Conservation (phyloP, 1,140 invertebrate genomes). For the Bombyx mandarina region DNA sequence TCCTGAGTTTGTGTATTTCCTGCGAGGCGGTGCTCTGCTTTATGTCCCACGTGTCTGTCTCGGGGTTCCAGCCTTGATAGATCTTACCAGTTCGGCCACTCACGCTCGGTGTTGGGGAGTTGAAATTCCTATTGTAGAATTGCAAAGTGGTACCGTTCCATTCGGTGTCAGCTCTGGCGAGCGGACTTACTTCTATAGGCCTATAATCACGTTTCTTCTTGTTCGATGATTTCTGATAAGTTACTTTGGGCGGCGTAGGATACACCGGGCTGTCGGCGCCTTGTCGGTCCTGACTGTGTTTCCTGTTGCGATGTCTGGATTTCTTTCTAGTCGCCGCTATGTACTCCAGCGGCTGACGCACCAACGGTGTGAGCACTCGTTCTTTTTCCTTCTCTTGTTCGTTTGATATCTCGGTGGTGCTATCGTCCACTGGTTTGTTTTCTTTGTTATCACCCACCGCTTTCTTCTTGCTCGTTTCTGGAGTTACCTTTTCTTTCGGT, state of each 20-base stretch:
- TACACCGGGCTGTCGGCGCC: slow-evolving; percentile 75
- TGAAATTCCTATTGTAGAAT: slow-evolving; percentile 74
- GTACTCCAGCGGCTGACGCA: slow-evolving; percentile 77
- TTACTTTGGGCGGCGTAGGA: slow-evolving; percentile 72
- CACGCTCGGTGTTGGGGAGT: slow-evolving; percentile 68
- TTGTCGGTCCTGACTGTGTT: slow-evolving; percentile 72
- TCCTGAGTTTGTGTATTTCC: slow-evolving; percentile 84
- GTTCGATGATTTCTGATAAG: slow-evolving; percentile 70
- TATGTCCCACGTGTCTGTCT: slow-evolving; percentile 72
- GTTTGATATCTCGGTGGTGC: slow-evolving; percentile 24
- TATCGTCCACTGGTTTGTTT: slow-evolving; percentile 61
- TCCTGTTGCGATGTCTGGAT: slow-evolving; percentile 74
- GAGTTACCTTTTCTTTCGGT: slow-evolving; percentile 27
- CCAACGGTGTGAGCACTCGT: slow-evolving; percentile 70
- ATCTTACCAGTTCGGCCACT: slow-evolving; percentile 63
- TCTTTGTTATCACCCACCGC: slow-evolving; percentile 35
- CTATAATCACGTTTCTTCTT: slow-evolving; percentile 73
- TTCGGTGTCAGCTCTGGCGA: slow-evolving; percentile 49
- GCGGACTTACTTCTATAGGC: slow-evolving; percentile 59
- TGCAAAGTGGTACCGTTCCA: slow-evolving; percentile 79
- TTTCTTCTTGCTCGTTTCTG: slow-evolving; percentile 31
- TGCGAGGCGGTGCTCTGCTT: slow-evolving; percentile 83
- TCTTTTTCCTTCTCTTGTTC: slow-evolving; percentile 43
- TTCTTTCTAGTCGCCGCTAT: slow-evolving; percentile 77
- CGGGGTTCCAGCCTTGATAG: slow-evolving; percentile 66